These are phyloP conservation scores for Ivindomyrus marchei DNA, from an alignment of 2,113 vertebrate genomes.

Conservation along the genomic window DNA sequence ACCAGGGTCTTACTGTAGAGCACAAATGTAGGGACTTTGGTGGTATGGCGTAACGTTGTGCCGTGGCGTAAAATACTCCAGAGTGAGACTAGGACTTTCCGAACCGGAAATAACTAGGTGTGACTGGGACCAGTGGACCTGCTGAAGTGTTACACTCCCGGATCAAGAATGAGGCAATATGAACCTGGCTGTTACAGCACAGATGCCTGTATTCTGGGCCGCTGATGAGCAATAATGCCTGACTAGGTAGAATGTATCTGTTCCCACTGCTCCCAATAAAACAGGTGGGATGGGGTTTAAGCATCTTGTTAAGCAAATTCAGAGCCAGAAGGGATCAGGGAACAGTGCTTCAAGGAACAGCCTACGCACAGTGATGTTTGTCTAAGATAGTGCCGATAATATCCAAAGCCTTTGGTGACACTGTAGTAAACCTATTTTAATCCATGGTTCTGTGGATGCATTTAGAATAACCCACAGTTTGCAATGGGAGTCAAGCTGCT, in stretches of 20 bases:
- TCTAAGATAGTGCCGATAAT: background rate
- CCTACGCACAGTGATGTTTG: background rate
- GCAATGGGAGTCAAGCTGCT: background rate
- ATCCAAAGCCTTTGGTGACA: background rate
- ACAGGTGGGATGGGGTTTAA: too few species aligned
- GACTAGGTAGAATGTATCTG: constrained; percentile 6
- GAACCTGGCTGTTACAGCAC: background rate
- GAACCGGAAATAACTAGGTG: background rate
- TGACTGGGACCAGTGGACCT: background rate
- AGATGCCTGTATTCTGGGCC: background rate
- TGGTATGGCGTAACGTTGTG: background rate
- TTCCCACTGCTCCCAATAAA: background rate
- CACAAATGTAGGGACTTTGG: background rate
- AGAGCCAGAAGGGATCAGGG: background rate
- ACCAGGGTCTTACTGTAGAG: background rate
- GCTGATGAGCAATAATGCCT: constrained; percentile 13
- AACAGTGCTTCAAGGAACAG: background rate
- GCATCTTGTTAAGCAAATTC: background rate
- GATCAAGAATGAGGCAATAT: background rate
- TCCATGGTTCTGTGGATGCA: background rate
- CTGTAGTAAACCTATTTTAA: background rate
- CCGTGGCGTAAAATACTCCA: background rate
- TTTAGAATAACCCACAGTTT: background rate
- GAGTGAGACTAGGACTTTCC: background rate
- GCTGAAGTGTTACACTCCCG: background rate